These are phyloP conservation scores for Trichogramma pretiosum DNA, from an alignment of 1,140 invertebrate genomes.

Conservation along the genomic window DNA sequence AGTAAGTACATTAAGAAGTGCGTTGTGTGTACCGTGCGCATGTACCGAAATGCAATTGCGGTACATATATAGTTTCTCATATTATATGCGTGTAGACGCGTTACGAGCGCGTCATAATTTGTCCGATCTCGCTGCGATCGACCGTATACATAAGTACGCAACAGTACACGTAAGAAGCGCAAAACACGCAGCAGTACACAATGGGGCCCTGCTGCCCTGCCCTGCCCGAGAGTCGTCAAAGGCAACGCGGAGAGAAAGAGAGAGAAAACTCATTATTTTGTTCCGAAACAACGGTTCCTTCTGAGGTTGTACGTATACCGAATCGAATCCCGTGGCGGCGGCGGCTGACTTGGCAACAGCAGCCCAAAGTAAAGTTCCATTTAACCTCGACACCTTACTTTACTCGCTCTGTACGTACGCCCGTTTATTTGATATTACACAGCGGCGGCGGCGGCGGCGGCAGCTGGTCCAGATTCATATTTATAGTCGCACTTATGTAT, in stretches of 20 bases:
- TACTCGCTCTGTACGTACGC: neutral
- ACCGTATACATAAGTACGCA: too few species aligned
- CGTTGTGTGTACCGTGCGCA: neutral
- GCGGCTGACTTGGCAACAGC: conserved; percentile 9
- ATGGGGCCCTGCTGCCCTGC: neutral
- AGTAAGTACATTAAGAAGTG: too few species aligned
- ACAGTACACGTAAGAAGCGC: too few species aligned
- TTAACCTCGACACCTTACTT: conserved; percentile 15
- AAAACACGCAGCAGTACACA: too few species aligned
- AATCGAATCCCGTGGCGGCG: neutral
- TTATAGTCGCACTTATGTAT: too few species aligned
- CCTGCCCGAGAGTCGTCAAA: conserved; percentile 17
- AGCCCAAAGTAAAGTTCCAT: conserved; percentile 15
- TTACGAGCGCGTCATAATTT: neutral
- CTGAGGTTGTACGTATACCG: neutral
- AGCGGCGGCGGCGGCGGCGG: conserved; percentile 2
- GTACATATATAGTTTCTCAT: too few species aligned
- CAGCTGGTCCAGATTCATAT: conserved; percentile 1
- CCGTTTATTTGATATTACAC: neutral
- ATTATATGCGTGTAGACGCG: neutral
- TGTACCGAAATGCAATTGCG: too few species aligned
- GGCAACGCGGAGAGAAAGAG: too few species aligned
- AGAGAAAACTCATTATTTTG: conserved; percentile 18
- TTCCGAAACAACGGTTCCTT: conserved; percentile 8
- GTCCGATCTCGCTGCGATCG: too few species aligned